These are phyloP conservation scores for Phyllotreta cruciferae DNA, from an alignment of 2,888 invertebrate species.

Conservation along the genomic window DNA sequence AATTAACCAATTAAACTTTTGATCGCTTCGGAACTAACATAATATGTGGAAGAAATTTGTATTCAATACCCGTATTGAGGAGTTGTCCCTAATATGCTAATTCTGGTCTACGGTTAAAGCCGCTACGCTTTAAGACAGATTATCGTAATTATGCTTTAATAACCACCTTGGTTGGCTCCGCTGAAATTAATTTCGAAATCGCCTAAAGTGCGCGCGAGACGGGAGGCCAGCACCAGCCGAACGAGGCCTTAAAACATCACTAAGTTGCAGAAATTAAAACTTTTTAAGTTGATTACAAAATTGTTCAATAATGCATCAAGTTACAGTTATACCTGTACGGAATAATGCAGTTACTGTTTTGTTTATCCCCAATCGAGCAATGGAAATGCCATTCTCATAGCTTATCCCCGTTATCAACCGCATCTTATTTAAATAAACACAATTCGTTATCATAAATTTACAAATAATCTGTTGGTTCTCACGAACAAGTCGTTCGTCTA, in stretches of 20 bases:
- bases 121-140: constrained; percentile 11
- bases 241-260: no score
- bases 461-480: constrained; percentile 36
- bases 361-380: constrained; percentile 3
- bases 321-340: background rate
- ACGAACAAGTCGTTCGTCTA: constrained; percentile 31
- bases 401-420: constrained; percentile 15
- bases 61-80: constrained; percentile 8
- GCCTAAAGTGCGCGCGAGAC: background rate
- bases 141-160: constrained; percentile 19
- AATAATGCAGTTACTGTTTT: background rate
- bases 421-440: constrained; percentile 28
- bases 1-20: no score
- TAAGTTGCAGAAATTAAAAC: no score
- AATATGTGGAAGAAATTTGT: constrained; percentile 11
- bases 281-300: no score
- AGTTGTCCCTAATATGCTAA: constrained; percentile 18
- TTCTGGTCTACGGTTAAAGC: constrained; percentile 4
- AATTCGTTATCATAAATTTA: constrained; percentile 30
- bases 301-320: background rate
- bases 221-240: no score
- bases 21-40: background rate
- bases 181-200: constrained; percentile 21
- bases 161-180: constrained; percentile 16
- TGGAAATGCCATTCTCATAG: background rate